A percentile compares a stretch with the other conserved stretches of the same genome.
phyloP scores from a whole-genome alignment of 92 coral and sea anemone species.

The Zoanthus sansibaricus region DNA sequence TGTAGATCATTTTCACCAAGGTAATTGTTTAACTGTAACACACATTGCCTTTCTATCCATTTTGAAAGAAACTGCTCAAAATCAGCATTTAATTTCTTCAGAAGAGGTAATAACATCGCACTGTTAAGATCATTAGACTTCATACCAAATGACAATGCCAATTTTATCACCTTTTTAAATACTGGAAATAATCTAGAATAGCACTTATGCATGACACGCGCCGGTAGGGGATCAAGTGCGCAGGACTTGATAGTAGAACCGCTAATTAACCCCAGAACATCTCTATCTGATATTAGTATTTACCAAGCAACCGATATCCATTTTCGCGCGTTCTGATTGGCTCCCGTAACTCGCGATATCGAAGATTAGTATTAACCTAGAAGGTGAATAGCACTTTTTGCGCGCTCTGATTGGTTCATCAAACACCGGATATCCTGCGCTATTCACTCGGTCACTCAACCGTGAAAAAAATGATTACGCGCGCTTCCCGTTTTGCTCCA shows the following conservation, averaged over 20 bases:
- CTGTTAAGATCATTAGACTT: constrained; percentile 32
- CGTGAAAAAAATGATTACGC: too few relatives aligned
- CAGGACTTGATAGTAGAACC: constrained; percentile 45
- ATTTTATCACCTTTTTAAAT: constrained; percentile 29
- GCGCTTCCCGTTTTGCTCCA: too few relatives aligned
- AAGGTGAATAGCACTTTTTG: too few relatives aligned
- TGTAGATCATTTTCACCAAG: constrained; percentile 43
- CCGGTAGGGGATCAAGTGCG: constrained; percentile 42
- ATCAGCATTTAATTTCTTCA: constrained; percentile 43
- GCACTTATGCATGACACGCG: constrained; percentile 10
- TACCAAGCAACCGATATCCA: too few relatives aligned
- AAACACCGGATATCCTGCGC: too few relatives aligned
- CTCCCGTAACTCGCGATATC: too few relatives aligned
- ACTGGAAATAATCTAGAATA: not conserved
- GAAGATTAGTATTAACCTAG: too few relatives aligned
- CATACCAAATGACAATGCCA: not conserved
- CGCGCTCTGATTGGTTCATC: too few relatives aligned
- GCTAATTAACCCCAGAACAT: not conserved
- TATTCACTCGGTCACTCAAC: too few relatives aligned
- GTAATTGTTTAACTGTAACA: constrained; percentile 38
- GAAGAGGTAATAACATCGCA: constrained; percentile 25
- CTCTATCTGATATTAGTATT: constrained; percentile 10
- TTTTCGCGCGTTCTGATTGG: too few relatives aligned
- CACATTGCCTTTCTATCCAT: constrained; percentile 40
- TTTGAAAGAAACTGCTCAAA: constrained; percentile 43